phyloP scores from a whole-genome alignment of 1,140 invertebrate species.

The Drosophila virilis region DNA sequence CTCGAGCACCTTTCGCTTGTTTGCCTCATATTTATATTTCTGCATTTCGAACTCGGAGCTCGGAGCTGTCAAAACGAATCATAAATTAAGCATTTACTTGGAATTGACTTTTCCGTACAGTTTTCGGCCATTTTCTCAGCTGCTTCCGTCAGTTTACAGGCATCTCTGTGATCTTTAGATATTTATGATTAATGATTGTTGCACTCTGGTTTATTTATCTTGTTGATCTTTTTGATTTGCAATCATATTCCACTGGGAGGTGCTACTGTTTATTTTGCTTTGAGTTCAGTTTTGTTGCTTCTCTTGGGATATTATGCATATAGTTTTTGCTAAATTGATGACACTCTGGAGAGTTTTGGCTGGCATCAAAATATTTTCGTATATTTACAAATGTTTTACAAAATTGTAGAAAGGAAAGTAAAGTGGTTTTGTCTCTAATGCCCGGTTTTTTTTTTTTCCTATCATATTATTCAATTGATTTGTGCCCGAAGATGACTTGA shows the following conservation, averaged over 20 bases:
- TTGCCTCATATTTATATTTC: too few species aligned
- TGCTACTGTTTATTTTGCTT: conserved; percentile 58
- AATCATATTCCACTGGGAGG: conserved; percentile 53
- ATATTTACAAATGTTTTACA: conserved; percentile 45
- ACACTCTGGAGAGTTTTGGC: conserved; percentile 48
- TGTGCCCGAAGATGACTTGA: conserved; percentile 32
- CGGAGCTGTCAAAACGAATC: conserved; percentile 68
- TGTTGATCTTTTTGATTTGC: conserved; percentile 25
- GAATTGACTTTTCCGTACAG: conserved; percentile 28
- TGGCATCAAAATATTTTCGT: conserved; percentile 68
- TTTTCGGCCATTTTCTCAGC: conserved; percentile 44
- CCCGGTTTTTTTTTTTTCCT: neutral
- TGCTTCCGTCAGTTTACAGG: conserved; percentile 59
- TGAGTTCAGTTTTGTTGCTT: neutral
- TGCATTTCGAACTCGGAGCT: conserved; percentile 29
- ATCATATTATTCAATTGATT: conserved; percentile 10
- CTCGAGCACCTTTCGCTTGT: too few species aligned
- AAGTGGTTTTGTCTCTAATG: conserved; percentile 9
- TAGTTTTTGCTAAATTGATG: conserved; percentile 44
- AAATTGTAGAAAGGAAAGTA: neutral
- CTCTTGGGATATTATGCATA: conserved; percentile 12
- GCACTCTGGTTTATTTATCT: conserved; percentile 38
- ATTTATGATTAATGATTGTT: conserved; percentile 73
- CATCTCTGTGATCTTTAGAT: conserved; percentile 42
- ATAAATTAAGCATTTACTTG: conserved; percentile 59